These are phyloP conservation scores for Urocyon cinereoargenteus DNA, from an alignment of 2,797 vertebrate genomes.

Conservation along the genomic window DNA sequence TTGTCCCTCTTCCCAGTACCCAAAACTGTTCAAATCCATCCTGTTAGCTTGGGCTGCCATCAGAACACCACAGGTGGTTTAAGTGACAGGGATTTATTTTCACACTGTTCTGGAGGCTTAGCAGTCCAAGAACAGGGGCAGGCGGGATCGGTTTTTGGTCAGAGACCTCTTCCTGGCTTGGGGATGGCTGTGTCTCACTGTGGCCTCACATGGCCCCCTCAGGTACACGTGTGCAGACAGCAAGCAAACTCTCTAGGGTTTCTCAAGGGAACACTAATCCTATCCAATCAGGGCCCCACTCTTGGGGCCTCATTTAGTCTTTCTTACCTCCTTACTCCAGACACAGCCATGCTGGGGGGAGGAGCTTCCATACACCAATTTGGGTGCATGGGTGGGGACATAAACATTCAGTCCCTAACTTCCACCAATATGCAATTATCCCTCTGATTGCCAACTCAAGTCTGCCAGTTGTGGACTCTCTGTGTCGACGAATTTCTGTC, in stretches of 20 bases:
- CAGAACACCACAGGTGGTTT: not conserved
- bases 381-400: not conserved
- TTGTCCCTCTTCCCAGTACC: not conserved
- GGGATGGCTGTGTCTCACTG: not conserved
- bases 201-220: not conserved
- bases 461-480: not conserved
- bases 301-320: not conserved
- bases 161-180: not conserved
- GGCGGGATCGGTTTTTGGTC: not conserved
- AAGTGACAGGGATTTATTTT: not conserved
- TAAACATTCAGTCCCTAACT: not conserved
- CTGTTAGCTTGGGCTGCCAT: not conserved
- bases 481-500: not conserved
- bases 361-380: not conserved
- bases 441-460: not conserved
- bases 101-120: not conserved
- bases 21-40: not conserved
- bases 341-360: not conserved
- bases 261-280: not conserved
- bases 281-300: not conserved
- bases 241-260: not conserved
- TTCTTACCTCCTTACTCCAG: conserved; percentile 2
- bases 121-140: not conserved
- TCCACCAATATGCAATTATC: not conserved
- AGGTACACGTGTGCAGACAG: not conserved